Base-by-base conservation (phyloP, 1,140 invertebrate species). In the Drosophila elegans region DNA sequence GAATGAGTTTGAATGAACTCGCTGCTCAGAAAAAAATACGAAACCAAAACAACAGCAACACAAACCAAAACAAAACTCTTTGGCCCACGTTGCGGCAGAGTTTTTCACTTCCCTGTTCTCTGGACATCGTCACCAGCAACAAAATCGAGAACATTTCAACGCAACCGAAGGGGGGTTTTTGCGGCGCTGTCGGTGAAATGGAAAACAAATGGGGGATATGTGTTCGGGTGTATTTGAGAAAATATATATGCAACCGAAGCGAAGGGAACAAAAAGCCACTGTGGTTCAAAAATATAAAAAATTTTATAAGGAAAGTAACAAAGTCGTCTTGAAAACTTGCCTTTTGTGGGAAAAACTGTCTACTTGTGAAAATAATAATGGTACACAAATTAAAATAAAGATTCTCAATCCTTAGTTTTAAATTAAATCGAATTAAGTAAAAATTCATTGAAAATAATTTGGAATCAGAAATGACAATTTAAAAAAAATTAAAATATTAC, bases 1-100 rank as follows among this genome's bases (percentile, higher is more conserved):
- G 84, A 89, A 89, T 90, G 84, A 84, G 84, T 89, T 90, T 89
- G 85, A 89, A 89, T 89, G 85, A 89, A 89, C 85, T 89, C 84
- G 77, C 63, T 77, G 77, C 69, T 44, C 61, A 48, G 60, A 46
- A 61, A 49, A 77, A 74, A 62, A 25, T 32, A 21, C 27, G 13
- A 64, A 74, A 46, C 25, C 11, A 36, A 27, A 73, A 53, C 55
- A 57, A 38, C 41, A 59, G 39, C 10, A 36, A 51, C 54, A 32
- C 32, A 64, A 12, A n/a, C 29, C 32, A 51, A 69, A 54, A 27
- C 32, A 16, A 42, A 21, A 59, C 49, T 51, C 44, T 46, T 16
- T 59, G 51, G 39, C 63, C 73, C 69, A 74, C 60, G 60, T 66
- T 49, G 44, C 53, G 45, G 54, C 12, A 29, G 36, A 45, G 38